These are phyloP conservation scores for Samia ricini DNA, from an alignment of 1,140 invertebrate species.

Conservation along the genomic window DNA sequence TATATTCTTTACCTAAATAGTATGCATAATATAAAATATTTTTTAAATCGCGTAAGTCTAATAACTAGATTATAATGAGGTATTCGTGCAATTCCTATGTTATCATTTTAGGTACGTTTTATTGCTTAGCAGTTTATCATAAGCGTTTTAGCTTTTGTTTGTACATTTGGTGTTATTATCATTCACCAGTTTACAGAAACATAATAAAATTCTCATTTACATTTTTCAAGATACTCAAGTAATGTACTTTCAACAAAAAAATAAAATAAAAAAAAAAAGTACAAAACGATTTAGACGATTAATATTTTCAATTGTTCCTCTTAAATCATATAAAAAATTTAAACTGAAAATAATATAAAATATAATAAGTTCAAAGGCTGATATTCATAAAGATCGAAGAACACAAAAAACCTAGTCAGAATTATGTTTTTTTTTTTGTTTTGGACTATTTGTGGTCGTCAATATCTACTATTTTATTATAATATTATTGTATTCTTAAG, in stretches of 20 bases:
- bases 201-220: too few relatives aligned
- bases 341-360: too few relatives aligned
- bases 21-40: neutral
- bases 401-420: too few relatives aligned
- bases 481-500: neutral
- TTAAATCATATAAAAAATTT: too few relatives aligned
- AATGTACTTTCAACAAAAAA: too few relatives aligned
- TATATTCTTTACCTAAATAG: neutral
- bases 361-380: too few relatives aligned
- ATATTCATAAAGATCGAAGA: too few relatives aligned
- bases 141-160: neutral
- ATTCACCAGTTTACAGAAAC: neutral
- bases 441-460: neutral
- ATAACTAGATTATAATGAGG: neutral
- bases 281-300: too few relatives aligned
- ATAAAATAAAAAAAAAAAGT: too few relatives aligned
- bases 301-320: too few relatives aligned
- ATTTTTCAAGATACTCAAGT: too few relatives aligned
- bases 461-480: neutral
- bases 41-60: neutral
- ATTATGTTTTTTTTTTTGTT: too few relatives aligned
- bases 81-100: neutral
- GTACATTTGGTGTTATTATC: neutral
- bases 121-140: neutral
- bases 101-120: neutral